Conservation (phyloP, 2,113 vertebrate genomes). For the Sporophila hypoxantha region DNA sequence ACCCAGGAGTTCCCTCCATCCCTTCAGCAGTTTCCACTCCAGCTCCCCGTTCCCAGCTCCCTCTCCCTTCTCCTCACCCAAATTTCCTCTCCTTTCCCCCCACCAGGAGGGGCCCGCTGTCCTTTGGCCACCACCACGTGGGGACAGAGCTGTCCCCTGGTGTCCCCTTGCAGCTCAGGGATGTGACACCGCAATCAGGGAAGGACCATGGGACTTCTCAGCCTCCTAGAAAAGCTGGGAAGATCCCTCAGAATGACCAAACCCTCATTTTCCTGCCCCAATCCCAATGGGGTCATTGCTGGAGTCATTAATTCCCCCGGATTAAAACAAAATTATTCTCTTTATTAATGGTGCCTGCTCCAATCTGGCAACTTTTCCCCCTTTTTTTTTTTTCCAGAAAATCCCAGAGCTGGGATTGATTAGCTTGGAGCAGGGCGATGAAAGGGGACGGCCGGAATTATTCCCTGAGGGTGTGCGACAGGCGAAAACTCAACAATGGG, state of each 20-base stretch:
- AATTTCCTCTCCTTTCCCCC: neutral
- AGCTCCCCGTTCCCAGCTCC: neutral
- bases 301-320: neutral
- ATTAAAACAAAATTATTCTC: neutral
- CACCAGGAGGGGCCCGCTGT: neutral
- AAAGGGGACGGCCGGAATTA: neutral
- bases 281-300: accelerated
- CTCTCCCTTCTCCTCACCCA: neutral
- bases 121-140: neutral
- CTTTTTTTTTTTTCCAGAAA: neutral
- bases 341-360: neutral
- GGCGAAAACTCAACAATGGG: neutral
- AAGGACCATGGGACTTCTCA: neutral
- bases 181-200: accelerated
- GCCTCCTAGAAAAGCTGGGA: neutral
- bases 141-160: neutral
- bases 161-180: neutral
- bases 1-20: neutral
- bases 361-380: neutral
- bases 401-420: neutral
- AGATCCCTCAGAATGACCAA: neutral
- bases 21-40: neutral
- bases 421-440: neutral
- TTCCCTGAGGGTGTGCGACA: neutral
- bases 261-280: neutral